Conservation (phyloP, 2,888 invertebrate genomes). For the Hipparchia semele region DNA sequence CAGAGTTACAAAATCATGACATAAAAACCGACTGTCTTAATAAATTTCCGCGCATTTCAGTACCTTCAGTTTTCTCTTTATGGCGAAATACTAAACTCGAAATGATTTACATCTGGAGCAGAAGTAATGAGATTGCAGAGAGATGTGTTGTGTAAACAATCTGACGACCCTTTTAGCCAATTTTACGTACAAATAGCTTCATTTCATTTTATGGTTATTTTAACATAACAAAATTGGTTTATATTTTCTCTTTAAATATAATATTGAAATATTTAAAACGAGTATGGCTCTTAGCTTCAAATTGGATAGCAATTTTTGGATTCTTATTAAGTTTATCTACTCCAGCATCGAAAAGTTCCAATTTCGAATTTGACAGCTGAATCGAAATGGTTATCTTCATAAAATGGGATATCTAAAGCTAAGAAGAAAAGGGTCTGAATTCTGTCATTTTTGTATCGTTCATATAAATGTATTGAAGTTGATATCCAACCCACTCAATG, state of each 20-base stretch:
- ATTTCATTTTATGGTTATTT: conserved; percentile 13
- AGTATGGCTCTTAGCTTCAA: no score
- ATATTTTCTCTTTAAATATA: neutral
- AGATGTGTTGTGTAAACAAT: conserved; percentile 31
- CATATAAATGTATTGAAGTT: no score
- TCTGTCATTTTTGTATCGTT: no score
- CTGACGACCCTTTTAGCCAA: conserved; percentile 20
- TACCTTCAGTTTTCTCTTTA: conserved; percentile 25
- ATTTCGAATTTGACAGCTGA: no score
- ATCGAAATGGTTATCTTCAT: no score
- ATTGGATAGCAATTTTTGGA: no score
- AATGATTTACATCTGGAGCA: conserved; percentile 37
- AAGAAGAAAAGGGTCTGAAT: no score
- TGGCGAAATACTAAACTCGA: conserved; percentile 34
- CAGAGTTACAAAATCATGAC: conserved; percentile 4
- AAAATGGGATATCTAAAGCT: no score
- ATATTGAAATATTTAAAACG: no score
- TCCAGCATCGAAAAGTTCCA: no score
- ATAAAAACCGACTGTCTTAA: conserved; percentile 23
- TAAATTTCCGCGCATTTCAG: conserved; percentile 15
- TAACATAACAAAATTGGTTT: neutral
- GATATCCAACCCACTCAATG: no score
- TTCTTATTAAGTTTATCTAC: no score
- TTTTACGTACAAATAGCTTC: conserved; percentile 8
- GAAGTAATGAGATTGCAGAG: conserved; percentile 39